phyloP scores from a whole-genome alignment of 1,140 invertebrate species.

The Pinna nobilis region DNA sequence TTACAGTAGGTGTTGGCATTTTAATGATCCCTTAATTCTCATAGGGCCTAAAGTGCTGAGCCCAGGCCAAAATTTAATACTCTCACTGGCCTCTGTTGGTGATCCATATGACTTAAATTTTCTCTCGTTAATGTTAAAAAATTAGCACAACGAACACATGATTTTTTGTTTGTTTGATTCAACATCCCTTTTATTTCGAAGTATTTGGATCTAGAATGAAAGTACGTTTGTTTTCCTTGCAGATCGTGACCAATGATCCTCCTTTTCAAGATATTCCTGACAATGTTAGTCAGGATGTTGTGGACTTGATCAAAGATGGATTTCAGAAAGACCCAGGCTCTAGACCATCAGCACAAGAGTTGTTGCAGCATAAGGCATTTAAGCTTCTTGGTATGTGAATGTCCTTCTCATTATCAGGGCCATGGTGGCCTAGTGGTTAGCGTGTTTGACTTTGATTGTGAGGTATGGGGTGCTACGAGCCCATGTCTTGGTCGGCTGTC shows the following conservation, averaged over 20 bases:
- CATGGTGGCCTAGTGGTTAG: no score
- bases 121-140: neutral
- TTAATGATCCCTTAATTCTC: no score
- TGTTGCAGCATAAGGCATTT: slow-evolving; percentile 61
- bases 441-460: no score
- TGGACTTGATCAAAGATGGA: slow-evolving; percentile 51
- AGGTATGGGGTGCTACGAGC: no score
- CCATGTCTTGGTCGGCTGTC: no score
- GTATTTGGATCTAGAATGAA: neutral
- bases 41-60: no score
- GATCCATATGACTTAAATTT: neutral
- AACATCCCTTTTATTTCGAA: neutral
- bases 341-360: slow-evolving; percentile 51
- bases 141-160: neutral
- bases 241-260: slow-evolving; percentile 64
- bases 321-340: slow-evolving; percentile 47
- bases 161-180: neutral
- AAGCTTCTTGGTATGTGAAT: slow-evolving; percentile 47
- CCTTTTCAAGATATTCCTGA: slow-evolving; percentile 64
- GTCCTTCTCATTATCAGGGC: neutral
- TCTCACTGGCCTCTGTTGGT: neutral
- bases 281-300: slow-evolving; percentile 48
- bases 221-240: slow-evolving; percentile 9
- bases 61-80: neutral
- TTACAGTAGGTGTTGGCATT: no score